Evolutionary conservation across 2,888 invertebrate genomes (phyloP).

Genomic region (Pyrochroa serraticornis): DNA sequence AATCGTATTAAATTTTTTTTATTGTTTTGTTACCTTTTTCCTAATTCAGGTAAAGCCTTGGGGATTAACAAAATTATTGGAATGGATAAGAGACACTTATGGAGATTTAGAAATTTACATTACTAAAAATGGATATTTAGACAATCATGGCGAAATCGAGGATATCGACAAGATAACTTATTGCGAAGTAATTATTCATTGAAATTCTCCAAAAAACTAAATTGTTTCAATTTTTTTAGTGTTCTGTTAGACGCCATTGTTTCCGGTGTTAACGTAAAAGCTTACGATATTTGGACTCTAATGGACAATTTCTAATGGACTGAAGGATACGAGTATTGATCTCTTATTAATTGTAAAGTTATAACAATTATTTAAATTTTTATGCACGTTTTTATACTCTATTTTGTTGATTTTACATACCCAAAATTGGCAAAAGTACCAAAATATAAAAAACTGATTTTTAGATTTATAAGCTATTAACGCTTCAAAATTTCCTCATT

Average conservation of each 20-base stretch:
- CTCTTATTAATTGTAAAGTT: not conserved
- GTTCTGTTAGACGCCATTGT: not conserved
- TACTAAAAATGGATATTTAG: slow-evolving; percentile 47
- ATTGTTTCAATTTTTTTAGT: not conserved
- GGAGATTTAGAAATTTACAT: slow-evolving; percentile 64
- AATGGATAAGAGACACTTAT: slow-evolving; percentile 66
- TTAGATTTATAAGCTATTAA: too few species aligned
- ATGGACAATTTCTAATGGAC: slow-evolving; percentile 4
- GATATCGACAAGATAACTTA: slow-evolving; percentile 12
- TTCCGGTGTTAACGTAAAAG: slow-evolving; percentile 1
- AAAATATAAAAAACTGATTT: too few species aligned
- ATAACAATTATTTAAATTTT: not conserved
- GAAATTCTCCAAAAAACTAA: not conserved
- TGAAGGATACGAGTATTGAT: slow-evolving; percentile 1
- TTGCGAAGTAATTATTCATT: slow-evolving; percentile 1
- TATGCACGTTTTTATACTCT: not conserved
- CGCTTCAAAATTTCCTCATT: too few species aligned
- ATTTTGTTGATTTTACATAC: not conserved
- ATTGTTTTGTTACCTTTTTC: slow-evolving; percentile 40
- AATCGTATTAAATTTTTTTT: too few species aligned
- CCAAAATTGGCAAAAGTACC: not conserved
- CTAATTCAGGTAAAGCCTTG: slow-evolving; percentile 64
- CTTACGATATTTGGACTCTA: not conserved
- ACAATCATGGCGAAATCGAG: slow-evolving; percentile 3
- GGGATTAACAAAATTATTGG: slow-evolving; percentile 64